Conservation (phyloP, 2,113 vertebrate genomes). For the Epinephelus moara region DNA sequence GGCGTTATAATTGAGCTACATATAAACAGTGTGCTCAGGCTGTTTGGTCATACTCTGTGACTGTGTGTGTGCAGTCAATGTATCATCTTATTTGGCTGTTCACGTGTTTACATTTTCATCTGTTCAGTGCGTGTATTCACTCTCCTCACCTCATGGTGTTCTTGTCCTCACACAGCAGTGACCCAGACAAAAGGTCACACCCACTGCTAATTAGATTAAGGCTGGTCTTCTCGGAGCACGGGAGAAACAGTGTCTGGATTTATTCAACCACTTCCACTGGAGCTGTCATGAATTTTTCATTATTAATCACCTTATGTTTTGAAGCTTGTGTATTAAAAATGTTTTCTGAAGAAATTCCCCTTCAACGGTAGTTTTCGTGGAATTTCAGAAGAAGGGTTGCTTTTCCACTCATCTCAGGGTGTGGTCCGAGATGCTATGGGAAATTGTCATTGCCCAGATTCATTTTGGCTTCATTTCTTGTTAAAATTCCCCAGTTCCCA, state of each 20-base stretch:
- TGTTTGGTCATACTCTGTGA: conserved; percentile 14
- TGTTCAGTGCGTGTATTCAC: conserved; percentile 33
- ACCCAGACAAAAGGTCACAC: conserved; percentile 71
- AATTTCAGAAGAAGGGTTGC: neutral
- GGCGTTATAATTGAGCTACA: conserved; percentile 28
- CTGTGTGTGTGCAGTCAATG: neutral
- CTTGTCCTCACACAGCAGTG: conserved; percentile 55
- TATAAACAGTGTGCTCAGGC: conserved; percentile 5
- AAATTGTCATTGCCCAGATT: conserved; percentile 58
- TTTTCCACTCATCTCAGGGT: conserved; percentile 61
- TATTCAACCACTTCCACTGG: conserved; percentile 24
- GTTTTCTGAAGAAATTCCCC: conserved; percentile 10
- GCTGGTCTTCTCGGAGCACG: conserved; percentile 23
- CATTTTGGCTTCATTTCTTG: conserved; percentile 55
- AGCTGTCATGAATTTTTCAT: conserved; percentile 25
- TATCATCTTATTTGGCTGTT: conserved; percentile 23
- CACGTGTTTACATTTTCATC: conserved; percentile 14
- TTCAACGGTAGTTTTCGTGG: neutral
- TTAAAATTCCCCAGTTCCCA: conserved; percentile 60
- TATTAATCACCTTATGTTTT: conserved; percentile 10
- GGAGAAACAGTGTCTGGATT: conserved; percentile 43
- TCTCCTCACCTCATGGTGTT: conserved; percentile 49
- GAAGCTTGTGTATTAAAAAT: neutral
- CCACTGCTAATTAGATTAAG: conserved; percentile 75
- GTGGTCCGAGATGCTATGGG: conserved; percentile 58